A percentile compares a stretch with the other conserved stretches of the same genome.
Conservation (phyloP, 1,140 invertebrate species). For the Nebria ingens region DNA sequence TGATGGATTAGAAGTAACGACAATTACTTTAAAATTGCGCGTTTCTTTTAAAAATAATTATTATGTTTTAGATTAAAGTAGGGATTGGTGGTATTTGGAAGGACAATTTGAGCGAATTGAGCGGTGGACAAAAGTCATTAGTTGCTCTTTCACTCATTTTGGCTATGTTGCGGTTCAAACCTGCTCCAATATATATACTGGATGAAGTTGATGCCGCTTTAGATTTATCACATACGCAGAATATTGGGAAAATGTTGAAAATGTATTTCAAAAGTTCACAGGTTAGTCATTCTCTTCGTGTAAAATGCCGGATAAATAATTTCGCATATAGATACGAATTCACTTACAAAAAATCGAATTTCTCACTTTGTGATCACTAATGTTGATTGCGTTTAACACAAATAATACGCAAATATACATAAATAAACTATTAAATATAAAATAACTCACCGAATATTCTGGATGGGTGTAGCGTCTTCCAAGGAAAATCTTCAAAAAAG, state of each 20-base stretch:
- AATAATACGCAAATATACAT: too few relatives aligned
- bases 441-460: too few relatives aligned
- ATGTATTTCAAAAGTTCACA: slow-evolving; percentile 90
- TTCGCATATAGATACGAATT: too few relatives aligned
- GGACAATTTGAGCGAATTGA: slow-evolving; percentile 89
- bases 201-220: slow-evolving; percentile 99
- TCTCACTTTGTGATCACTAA: too few relatives aligned
- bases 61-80: slow-evolving; percentile 60
- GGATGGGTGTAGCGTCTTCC: too few relatives aligned
- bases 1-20: slow-evolving; percentile 74
- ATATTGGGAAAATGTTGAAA: slow-evolving; percentile 94
- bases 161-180: slow-evolving; percentile 93
- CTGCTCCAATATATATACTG: slow-evolving; percentile 96
- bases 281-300: slow-evolving; percentile 37
- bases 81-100: slow-evolving; percentile 94
- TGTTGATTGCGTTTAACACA: too few relatives aligned
- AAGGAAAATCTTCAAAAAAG: too few relatives aligned
- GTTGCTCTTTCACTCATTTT: slow-evolving; percentile 94
- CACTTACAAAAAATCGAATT: too few relatives aligned
- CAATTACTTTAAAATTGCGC: neutral
- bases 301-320: neutral
- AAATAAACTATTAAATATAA: too few relatives aligned
- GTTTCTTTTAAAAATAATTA: slow-evolving; percentile 1
- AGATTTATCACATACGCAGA: slow-evolving; percentile 97
- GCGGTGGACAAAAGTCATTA: slow-evolving; percentile 92